phyloP scores from a whole-genome alignment of 1,140 invertebrate species.

The Drosophila lowei region DNA sequence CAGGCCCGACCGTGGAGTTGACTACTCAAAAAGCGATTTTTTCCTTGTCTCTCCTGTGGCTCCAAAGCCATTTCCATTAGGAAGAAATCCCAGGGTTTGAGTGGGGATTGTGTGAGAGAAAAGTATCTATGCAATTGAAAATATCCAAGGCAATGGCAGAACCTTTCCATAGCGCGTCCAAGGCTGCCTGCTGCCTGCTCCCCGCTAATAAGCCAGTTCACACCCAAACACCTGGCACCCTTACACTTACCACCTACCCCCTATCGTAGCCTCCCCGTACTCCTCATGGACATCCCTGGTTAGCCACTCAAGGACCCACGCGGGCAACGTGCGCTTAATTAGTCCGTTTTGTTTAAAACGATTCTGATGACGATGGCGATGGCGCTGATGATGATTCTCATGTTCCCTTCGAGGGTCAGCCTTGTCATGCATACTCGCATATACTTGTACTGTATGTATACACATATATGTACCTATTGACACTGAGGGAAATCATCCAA shows the following conservation, averaged over 20 bases:
- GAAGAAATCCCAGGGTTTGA: neutral
- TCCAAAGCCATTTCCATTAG: slow-evolving; percentile 30
- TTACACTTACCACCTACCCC: slow-evolving; percentile 2
- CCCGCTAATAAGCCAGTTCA: slow-evolving; percentile 50
- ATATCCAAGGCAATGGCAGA: neutral
- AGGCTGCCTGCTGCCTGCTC: too few relatives aligned
- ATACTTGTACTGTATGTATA: slow-evolving; percentile 2
- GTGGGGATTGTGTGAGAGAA: neutral
- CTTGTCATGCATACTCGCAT: too few relatives aligned
- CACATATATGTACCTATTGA: neutral
- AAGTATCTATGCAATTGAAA: slow-evolving; percentile 26
- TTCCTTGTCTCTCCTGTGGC: slow-evolving; percentile 15
- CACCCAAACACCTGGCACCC: slow-evolving; percentile 42
- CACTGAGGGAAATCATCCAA: too few relatives aligned
- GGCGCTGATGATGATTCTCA: slow-evolving; percentile 52
- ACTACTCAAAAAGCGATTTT: slow-evolving; percentile 69
- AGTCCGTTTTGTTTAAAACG: slow-evolving; percentile 80
- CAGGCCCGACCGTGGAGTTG: slow-evolving; percentile 3
- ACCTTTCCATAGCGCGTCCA: too few relatives aligned
- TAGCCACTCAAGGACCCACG: slow-evolving; percentile 42
- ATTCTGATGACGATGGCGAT: slow-evolving; percentile 61
- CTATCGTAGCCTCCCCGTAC: neutral
- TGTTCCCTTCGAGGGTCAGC: slow-evolving; percentile 11
- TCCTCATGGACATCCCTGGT: neutral
- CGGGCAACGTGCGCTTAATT: slow-evolving; percentile 70